Evolutionary conservation across 2,888 invertebrate species (phyloP), one percentile per base, ranked within the genome.

Genomic region (Machimus atricapillus): DNA sequence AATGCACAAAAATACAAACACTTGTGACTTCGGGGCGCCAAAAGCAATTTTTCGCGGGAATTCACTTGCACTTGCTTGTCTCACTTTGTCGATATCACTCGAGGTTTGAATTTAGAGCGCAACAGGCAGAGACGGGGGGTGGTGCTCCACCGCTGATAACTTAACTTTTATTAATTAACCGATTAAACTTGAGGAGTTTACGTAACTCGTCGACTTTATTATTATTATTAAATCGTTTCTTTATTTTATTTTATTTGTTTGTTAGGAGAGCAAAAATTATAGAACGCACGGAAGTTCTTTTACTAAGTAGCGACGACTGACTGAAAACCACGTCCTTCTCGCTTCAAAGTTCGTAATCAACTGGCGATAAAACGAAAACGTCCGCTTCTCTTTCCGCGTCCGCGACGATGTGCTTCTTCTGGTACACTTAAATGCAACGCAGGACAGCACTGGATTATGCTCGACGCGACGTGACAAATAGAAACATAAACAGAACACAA

Each of bases 281-380:
- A 74, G 34, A 85, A 74, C 73, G 74, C 74, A 85, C 74, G 34
- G 23, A 46, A 74, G 14, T 46, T 79, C 14, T 46, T 12, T 23
- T n/a, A 19, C 27, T 23, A 34, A 34, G 79, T 79, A 27, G 86
- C 66, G 66, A 66, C 52, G 52, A 66, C 66, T 66, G 23, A 87
- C 85, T 34, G 83, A 43, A 87, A 87, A 14, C 88, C 92, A 92
- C 92, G 92, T 93, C 92, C 91, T 91, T 91, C 91, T 92, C 91
- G 92, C 92, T 92, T 91, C 91, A 91, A 90, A 91, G 91, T 91
- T 92, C 90, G 91, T 91, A 90, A 90, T 91, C 90, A 91, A 92
- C 92, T 92, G 91, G 89, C 74, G 87, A 74, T 86, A 40, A 86
- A 85, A 27, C 23, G 52, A 40, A 86, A 85, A 27, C 23, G 52